phyloP scores from a whole-genome alignment of 2,797 vertebrate genomes.

The Pseudochaenichthys georgianus region DNA sequence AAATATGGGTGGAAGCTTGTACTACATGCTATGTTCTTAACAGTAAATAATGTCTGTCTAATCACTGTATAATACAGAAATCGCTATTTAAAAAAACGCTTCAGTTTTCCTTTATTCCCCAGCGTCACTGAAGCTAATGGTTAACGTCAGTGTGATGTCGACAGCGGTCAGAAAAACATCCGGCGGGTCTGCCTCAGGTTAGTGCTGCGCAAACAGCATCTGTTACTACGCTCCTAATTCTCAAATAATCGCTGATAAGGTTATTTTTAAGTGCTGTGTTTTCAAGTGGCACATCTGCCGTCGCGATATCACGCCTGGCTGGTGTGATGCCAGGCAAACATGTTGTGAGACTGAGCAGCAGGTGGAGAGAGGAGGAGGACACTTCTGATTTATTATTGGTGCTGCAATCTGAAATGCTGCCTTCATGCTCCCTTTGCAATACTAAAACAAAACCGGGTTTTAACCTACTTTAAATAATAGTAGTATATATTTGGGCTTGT shows the following conservation, averaged over 20 bases:
- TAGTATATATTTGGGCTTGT: too few species aligned
- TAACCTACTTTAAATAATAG: too few species aligned
- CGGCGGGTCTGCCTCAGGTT: background rate
- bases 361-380: background rate
- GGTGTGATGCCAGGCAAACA: constrained; percentile 31
- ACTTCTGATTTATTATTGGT: background rate
- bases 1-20: background rate
- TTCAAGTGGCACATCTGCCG: constrained; percentile 45
- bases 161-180: constrained; percentile 20
- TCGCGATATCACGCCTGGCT: background rate
- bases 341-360: constrained; percentile 19
- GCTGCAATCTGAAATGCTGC: background rate
- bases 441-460: too few species aligned
- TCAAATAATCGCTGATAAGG: constrained; percentile 44
- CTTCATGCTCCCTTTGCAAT: background rate
- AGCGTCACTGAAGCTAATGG: constrained; percentile 52
- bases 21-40: constrained; percentile 28
- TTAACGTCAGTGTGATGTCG: constrained; percentile 31
- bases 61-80: constrained; percentile 45
- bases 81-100: constrained; percentile 25
- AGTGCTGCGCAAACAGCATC: constrained; percentile 42
- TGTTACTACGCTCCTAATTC: constrained; percentile 45
- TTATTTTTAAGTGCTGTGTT: constrained; percentile 40
- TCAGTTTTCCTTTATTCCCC: constrained; percentile 18
- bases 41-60: constrained; percentile 25